Evolutionary conservation across 2,888 invertebrate species (phyloP).

Genomic region (Ormia ochracea): DNA sequence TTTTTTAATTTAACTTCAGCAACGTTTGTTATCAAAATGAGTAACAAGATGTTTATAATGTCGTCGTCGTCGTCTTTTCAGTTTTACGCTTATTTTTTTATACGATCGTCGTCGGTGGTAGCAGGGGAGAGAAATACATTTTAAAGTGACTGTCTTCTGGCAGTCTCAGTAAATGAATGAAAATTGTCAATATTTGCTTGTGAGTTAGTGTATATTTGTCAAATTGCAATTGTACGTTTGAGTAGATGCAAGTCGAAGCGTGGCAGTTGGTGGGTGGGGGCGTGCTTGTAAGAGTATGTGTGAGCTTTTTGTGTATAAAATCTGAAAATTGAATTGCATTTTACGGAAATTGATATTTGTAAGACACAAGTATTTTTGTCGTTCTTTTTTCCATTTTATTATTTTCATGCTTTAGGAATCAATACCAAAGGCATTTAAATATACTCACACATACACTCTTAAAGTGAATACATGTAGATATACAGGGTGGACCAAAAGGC

Average conservation of each 20-base stretch:
- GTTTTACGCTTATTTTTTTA: slow-evolving; percentile 45
- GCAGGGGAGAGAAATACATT: neutral
- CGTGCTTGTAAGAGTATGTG: too few species aligned
- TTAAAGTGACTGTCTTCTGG: slow-evolving; percentile 19
- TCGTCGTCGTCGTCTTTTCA: slow-evolving; percentile 53
- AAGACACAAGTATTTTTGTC: slow-evolving; percentile 54
- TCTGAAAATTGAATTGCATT: slow-evolving; percentile 62
- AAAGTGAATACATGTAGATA: neutral
- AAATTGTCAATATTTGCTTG: slow-evolving; percentile 56
- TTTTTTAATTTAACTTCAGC: slow-evolving; percentile 21
- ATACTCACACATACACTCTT: neutral
- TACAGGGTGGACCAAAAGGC: too few species aligned
- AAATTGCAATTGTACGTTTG: neutral
- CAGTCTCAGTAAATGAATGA: slow-evolving; percentile 41
- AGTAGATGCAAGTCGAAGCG: too few species aligned
- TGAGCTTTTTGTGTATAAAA: slow-evolving; percentile 45
- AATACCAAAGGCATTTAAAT: slow-evolving; percentile 24
- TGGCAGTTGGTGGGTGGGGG: too few species aligned
- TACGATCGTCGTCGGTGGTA: neutral
- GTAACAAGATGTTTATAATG: slow-evolving; percentile 59
- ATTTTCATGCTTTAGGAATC: slow-evolving; percentile 1
- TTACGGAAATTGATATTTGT: slow-evolving; percentile 63
- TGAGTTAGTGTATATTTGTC: slow-evolving; percentile 20
- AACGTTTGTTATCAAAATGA: slow-evolving; percentile 44
- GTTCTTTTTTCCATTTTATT: slow-evolving; percentile 1